Evolutionary conservation across 2,888 invertebrate species (phyloP), one percentile per base, ranked within the genome.

Genomic region (Drosophila austrosaltans): DNA sequence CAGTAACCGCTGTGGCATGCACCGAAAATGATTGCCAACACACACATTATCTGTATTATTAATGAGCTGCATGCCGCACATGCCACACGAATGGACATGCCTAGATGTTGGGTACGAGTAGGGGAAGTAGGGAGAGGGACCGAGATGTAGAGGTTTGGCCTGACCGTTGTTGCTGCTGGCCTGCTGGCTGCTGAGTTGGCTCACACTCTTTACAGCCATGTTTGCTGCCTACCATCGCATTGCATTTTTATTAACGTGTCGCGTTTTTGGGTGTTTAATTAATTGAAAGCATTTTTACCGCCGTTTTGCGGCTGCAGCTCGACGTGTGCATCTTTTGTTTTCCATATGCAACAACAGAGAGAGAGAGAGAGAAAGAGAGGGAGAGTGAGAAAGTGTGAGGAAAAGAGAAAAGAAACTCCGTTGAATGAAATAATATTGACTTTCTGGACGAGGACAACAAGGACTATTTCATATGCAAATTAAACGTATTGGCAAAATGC

Each of bases 261-360:
- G 69, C 72, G 48, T 67, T 75, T 81, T 87, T 66, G 73, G 85
- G 82, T 82, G 82, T 82, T 89, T 89, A 87, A 84, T 84, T 84
- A 84, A 89, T 84, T 84, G 87, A 87, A 87, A 82, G 72, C 87
- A 82, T 87, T 84, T 88, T 76, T 80, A 63, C 66, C 69, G 75
- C 71, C 76, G 65, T 69, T 85, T 81, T 79, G 82, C 65, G 82
- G 78, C 76, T 67, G 67, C 44, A 56, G 60, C 64, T 22, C 60
- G 12, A 40, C 28, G 54, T 39, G 12, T 12, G 22, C 48, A 56
- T 60, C 81, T 73, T 78, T 67, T 79, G 73, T 76, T 66, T 59
- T 8, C 58, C 56, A 42, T 48, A 53, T 53, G 16, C 42, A n/a
- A 42, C 40, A 28, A 48, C 10, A 3, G 3, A 48, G 16, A 25